Conservation (phyloP, 2,797 vertebrate species). For the Premnoplex brunnescens region DNA sequence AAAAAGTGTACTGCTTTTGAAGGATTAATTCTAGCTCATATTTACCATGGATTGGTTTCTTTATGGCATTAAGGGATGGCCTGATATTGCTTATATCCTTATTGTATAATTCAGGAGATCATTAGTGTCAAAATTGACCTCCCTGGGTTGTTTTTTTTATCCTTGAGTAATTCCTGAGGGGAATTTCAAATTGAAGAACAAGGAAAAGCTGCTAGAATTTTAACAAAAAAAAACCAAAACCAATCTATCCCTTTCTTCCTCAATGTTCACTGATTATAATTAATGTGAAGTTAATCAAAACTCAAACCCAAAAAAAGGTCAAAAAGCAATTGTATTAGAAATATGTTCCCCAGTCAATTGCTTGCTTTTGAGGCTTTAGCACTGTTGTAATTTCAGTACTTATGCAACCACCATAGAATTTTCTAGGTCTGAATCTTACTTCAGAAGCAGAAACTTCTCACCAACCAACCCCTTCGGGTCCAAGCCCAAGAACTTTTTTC, state of each 20-base stretch:
- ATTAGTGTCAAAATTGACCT: neutral
- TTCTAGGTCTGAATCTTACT: slow-evolving; percentile 40
- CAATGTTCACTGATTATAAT: neutral
- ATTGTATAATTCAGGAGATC: neutral
- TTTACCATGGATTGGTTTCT: neutral
- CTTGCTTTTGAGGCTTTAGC: neutral
- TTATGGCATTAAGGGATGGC: neutral
- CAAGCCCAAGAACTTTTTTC: neutral
- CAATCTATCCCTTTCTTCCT: neutral
- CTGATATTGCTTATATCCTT: neutral
- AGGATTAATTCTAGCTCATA: neutral
- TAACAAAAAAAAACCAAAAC: neutral
- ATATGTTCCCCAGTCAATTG: neutral
- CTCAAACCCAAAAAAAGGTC: neutral
- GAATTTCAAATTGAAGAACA: neutral
- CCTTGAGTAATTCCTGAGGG: neutral
- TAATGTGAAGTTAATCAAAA: slow-evolving; percentile 1
- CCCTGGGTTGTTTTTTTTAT: neutral
- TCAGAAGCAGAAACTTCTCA: slow-evolving; percentile 28
- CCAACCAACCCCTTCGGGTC: neutral
- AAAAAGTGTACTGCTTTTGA: neutral
- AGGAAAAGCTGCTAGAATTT: neutral
- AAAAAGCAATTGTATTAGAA: slow-evolving; percentile 14
- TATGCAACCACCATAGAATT: slow-evolving; percentile 31
- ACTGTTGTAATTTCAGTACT: neutral